These are phyloP conservation scores for Mechanitis messenoides DNA, from an alignment of 2,888 invertebrate species.

Conservation along the genomic window DNA sequence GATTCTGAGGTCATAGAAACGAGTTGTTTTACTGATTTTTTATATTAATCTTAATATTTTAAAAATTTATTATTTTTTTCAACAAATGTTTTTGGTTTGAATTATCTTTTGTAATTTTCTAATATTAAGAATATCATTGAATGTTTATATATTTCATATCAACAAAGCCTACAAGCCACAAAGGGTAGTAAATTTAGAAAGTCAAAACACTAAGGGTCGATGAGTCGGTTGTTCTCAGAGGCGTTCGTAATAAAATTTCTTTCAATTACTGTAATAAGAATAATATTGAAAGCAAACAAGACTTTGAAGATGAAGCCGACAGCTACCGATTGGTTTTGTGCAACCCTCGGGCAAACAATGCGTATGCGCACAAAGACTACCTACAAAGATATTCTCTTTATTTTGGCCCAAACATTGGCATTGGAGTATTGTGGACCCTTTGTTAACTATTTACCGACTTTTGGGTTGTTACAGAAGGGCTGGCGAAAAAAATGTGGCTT, in stretches of 20 bases:
- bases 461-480: conserved; percentile 66
- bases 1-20: too few relatives aligned
- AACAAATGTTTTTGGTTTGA: too few relatives aligned
- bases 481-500: conserved; percentile 49
- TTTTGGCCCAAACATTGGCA: conserved; percentile 73
- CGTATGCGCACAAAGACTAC: conserved; percentile 55
- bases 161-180: conserved; percentile 25
- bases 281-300: conserved; percentile 71
- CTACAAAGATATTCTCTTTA: conserved; percentile 63
- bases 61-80: too few relatives aligned
- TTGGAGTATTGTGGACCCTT: conserved; percentile 65
- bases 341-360: conserved; percentile 62
- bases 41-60: too few relatives aligned
- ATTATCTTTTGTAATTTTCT: too few relatives aligned
- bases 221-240: conserved; percentile 47
- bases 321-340: conserved; percentile 74
- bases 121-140: too few relatives aligned
- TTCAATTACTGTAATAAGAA: conserved; percentile 73
- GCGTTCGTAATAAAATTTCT: conserved; percentile 44
- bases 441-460: conserved; percentile 74
- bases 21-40: too few relatives aligned
- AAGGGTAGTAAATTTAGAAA: conserved; percentile 54
- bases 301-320: conserved; percentile 59
- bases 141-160: not conserved
- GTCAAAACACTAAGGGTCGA: conserved; percentile 39